Conservation (phyloP, 2,113 vertebrate species). For the Carassius carassius region DNA sequence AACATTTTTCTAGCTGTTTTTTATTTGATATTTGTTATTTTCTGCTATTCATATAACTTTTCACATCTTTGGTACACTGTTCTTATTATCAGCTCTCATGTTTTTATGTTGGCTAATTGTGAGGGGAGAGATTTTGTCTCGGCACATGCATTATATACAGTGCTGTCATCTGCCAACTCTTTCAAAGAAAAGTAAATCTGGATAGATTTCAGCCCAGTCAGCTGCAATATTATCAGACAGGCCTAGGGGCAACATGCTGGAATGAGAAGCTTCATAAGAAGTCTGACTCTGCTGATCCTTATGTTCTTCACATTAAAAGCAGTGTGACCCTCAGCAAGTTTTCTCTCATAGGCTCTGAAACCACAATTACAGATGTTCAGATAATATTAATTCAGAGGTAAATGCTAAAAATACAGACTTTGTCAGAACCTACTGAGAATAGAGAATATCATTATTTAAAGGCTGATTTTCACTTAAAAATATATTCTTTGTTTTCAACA, state of each 20-base stretch:
- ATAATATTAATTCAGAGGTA: neutral
- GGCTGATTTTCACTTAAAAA: neutral
- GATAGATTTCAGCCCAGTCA: conserved; percentile 13
- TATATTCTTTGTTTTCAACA: neutral
- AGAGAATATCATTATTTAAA: neutral
- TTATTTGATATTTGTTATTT: neutral
- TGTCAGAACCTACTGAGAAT: neutral
- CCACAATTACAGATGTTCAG: neutral
- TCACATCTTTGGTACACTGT: neutral
- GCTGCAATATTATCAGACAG: conserved; percentile 27
- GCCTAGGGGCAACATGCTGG: conserved; percentile 6
- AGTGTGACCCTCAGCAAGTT: conserved; percentile 3
- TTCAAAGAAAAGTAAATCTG: conserved; percentile 14
- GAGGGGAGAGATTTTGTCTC: neutral
- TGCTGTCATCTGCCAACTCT: neutral
- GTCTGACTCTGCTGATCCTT: conserved; percentile 18
- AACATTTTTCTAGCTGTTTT: neutral
- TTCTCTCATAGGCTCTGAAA: neutral
- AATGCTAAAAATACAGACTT: neutral
- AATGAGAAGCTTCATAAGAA: conserved; percentile 19
- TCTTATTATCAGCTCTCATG: neutral
- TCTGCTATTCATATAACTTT: neutral
- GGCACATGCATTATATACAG: neutral
- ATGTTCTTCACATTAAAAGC: conserved; percentile 3
- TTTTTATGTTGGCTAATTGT: conserved; percentile 2